A percentile compares a stretch with the other conserved stretches of the same genome.
Evolutionary conservation across 2,888 invertebrate genomes (phyloP).

Genomic region (Osedax frankpressi): DNA sequence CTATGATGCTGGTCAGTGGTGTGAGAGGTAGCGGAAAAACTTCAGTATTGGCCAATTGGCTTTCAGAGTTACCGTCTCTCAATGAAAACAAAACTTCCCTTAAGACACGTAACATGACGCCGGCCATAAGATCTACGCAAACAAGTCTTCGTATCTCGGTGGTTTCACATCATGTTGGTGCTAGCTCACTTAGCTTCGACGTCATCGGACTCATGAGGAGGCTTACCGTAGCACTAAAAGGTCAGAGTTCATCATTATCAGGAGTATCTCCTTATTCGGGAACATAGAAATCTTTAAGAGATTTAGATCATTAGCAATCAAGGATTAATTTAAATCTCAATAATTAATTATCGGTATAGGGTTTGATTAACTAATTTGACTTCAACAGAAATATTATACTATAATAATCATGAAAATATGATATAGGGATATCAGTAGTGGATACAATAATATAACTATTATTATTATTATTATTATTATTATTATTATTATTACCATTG

Average conservation of each 20-base stretch:
- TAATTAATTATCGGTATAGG: too few species aligned
- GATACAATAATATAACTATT: too few species aligned
- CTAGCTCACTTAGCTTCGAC: slow-evolving; percentile 33
- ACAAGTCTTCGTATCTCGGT: slow-evolving; percentile 30
- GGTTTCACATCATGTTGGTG: slow-evolving; percentile 34
- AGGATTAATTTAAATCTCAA: too few species aligned
- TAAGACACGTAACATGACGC: background rate
- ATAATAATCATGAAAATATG: too few species aligned
- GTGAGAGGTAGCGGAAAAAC: slow-evolving; percentile 41
- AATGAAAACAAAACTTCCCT: background rate
- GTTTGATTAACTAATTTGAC: too few species aligned
- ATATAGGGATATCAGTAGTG: too few species aligned
- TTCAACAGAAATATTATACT: too few species aligned
- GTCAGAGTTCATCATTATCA: slow-evolving; percentile 7
- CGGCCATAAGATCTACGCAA: too few species aligned
- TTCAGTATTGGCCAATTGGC: slow-evolving; percentile 37
- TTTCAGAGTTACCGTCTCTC: slow-evolving; percentile 29
- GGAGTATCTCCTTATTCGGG: background rate
- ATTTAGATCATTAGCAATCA: too few species aligned
- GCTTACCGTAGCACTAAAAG: slow-evolving; percentile 18
- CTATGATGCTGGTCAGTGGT: slow-evolving; percentile 34
- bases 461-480: too few species aligned
- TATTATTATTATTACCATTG: too few species aligned
- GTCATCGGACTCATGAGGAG: slow-evolving; percentile 32
- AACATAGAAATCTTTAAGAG: too few species aligned